phyloP scores from a whole-genome alignment of 2,888 invertebrate species.

The Pseudolycoriella hygida region DNA sequence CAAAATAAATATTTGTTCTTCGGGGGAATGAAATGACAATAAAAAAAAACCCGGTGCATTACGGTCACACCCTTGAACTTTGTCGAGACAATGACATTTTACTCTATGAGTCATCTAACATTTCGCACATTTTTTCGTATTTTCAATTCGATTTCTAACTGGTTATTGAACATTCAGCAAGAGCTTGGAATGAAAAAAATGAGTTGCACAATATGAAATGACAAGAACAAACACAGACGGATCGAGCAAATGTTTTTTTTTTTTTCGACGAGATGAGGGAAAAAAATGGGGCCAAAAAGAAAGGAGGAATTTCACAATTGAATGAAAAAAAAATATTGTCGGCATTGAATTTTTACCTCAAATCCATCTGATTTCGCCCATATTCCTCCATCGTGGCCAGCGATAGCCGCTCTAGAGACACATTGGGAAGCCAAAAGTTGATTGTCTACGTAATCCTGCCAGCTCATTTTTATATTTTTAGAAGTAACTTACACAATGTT shows the following conservation, averaged over 20 bases:
- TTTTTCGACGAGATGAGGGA: no score
- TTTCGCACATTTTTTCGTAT: not conserved
- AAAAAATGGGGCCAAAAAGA: not conserved
- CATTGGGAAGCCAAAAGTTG: slow-evolving; percentile 89
- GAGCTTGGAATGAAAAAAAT: no score
- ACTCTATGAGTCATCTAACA: not conserved
- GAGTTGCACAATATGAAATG: no score
- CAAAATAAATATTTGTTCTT: no score
- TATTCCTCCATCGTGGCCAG: slow-evolving; percentile 87
- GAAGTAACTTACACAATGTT: not conserved
- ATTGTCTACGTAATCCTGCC: slow-evolving; percentile 97
- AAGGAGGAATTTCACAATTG: not conserved
- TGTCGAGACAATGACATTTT: slow-evolving; percentile 11
- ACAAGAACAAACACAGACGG: no score
- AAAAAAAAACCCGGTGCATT: slow-evolving; percentile 1
- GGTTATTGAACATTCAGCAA: no score
- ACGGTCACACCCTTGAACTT: slow-evolving; percentile 29
- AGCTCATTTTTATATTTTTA: slow-evolving; percentile 57
- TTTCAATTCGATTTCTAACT: not conserved
- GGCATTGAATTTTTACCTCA: slow-evolving; percentile 44
- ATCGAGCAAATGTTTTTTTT: no score
- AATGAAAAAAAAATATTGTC: not conserved
- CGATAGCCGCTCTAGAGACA: slow-evolving; percentile 88
- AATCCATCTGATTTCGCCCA: slow-evolving; percentile 90
- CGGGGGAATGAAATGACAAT: no score